Evolutionary conservation across 2,888 invertebrate species (phyloP), one percentile per base, ranked within the genome.

Genomic region (Drosophila robusta): DNA sequence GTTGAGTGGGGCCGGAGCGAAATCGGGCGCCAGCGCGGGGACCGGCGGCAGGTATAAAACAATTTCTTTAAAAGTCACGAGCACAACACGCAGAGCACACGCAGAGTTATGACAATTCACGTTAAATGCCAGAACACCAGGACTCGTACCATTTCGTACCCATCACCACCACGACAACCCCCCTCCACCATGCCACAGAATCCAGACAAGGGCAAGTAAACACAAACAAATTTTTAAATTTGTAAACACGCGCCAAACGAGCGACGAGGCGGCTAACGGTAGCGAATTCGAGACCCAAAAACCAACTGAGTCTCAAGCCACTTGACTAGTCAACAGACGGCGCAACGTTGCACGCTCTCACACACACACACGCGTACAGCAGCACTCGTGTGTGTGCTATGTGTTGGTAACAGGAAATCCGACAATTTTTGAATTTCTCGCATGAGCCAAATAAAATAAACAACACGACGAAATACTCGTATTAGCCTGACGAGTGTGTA

Each of bases 161-260:
- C 36, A 11, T 24, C 16, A 36, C n/a, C 14, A 32, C 14, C 46
- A 49, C 52, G 11, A 8, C 18, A 16, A 34, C 34, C 11, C 11
- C 9, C 16, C 4, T n/a, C n/a, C 0, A 9, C 34, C 42, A 22
- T 24, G 24, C 39, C 24, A 32, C 29, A 46, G 32, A 44, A 36
- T 45, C 29, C 56, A 44, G 44, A 24, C 64, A 64, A 62, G 75
- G 68, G 36, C 70, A 76, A 69, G 86, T 67, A 71, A 88, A 83
- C 73, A 80, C 75, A 84, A 89, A 84, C 87, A 87, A 88, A 84
- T 89, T 84, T 89, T 84, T 67, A 87, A 89, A 89, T 89, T 84
- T 89, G 87, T 87, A 80, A 89, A 84, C 89, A 84, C 66, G 74
- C 69, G 51, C 69, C 78, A 71, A 79, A 76, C 61, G 73, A 80